phyloP scores from a whole-genome alignment of 2,888 invertebrate species.

The Heliconius ethilla region DNA sequence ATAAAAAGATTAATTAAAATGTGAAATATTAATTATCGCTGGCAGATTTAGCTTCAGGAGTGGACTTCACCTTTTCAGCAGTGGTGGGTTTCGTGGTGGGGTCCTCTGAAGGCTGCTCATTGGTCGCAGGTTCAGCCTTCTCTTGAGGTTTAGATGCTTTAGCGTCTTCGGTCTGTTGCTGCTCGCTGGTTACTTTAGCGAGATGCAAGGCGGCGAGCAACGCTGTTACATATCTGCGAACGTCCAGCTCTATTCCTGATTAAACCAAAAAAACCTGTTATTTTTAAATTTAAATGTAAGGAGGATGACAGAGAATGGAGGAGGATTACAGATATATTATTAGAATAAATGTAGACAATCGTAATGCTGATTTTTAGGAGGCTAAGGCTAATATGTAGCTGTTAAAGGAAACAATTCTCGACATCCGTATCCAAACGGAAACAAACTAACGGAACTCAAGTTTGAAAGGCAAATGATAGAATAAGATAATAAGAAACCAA shows the following conservation, averaged over 20 bases:
- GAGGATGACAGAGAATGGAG: too few relatives aligned
- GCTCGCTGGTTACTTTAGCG: constrained; percentile 69
- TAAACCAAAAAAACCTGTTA: neutral
- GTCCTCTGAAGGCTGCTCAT: constrained; percentile 54
- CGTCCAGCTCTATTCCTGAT: constrained; percentile 71
- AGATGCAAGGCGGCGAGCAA: constrained; percentile 73
- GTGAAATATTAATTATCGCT: constrained; percentile 52
- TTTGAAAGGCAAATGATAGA: neutral
- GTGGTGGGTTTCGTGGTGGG: constrained; percentile 63
- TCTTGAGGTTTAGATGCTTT: constrained; percentile 43
- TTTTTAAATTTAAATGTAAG: neutral
- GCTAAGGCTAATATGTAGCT: neutral
- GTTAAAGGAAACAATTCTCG: too few relatives aligned
- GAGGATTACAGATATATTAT: neutral
- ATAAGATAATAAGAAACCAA: neutral
- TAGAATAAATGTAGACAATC: too few relatives aligned
- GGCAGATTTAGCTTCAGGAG: constrained; percentile 70
- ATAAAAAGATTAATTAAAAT: constrained; percentile 30
- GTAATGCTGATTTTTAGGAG: neutral
- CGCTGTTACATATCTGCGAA: constrained; percentile 72
- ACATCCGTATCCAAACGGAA: neutral
- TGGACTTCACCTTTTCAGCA: constrained; percentile 62
- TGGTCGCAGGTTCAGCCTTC: constrained; percentile 43
- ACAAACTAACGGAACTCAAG: neutral
- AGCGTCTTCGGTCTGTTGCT: constrained; percentile 58